These are phyloP conservation scores for Acrobasis repandana DNA, from an alignment of 2,888 invertebrate species.

Conservation along the genomic window DNA sequence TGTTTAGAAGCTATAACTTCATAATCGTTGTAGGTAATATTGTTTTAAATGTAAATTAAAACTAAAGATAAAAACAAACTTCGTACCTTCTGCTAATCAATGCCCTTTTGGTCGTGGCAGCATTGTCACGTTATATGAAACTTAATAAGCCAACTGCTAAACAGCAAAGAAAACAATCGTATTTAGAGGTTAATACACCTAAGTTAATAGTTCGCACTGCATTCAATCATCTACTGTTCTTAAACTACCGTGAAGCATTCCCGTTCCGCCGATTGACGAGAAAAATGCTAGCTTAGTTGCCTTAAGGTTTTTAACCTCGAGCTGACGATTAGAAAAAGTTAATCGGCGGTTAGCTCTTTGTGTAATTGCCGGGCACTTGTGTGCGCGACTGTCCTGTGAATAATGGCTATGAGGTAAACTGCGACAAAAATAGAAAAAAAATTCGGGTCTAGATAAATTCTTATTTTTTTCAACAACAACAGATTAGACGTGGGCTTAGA, in stretches of 20 bases:
- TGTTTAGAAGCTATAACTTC: too few species aligned
- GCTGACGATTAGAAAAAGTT: conserved; percentile 5
- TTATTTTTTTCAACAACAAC: too few species aligned
- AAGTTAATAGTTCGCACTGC: conserved; percentile 10
- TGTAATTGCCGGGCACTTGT: neutral
- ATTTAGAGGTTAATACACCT: conserved; percentile 1
- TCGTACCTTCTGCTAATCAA: too few species aligned
- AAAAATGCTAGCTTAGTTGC: neutral
- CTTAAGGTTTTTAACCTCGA: conserved; percentile 19
- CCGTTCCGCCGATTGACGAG: conserved; percentile 27
- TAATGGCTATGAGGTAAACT: neutral
- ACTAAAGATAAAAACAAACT: too few species aligned
- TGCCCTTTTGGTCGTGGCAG: too few species aligned
- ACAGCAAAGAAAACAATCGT: neutral
- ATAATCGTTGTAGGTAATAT: too few species aligned
- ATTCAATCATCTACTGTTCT: conserved; percentile 24
- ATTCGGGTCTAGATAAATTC: too few species aligned
- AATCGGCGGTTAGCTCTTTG: neutral
- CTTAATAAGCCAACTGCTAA: too few species aligned
- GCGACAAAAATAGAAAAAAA: too few species aligned
- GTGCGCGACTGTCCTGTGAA: neutral
- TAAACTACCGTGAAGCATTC: conserved; percentile 39
- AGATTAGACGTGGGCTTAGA: too few species aligned
- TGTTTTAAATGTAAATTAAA: too few species aligned
- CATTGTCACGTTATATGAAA: too few species aligned